A percentile compares a stretch with the other conserved stretches of the same genome.
Evolutionary conservation across 2,888 invertebrate genomes (phyloP).

Genomic region (Dastarcus helophoroides): DNA sequence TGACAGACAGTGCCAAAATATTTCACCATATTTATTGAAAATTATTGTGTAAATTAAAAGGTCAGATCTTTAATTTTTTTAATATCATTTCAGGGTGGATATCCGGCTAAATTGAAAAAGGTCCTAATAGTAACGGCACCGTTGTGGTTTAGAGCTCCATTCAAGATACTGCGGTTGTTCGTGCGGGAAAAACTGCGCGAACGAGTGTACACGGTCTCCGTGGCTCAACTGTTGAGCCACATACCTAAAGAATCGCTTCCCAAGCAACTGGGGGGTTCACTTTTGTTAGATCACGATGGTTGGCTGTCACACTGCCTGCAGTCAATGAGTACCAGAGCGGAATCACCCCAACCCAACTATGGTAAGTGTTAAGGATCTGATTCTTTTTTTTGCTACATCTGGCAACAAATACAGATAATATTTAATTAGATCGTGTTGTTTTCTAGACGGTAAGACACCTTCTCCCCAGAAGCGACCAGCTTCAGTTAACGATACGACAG

Average conservation of each 20-base stretch:
- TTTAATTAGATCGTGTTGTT: background rate
- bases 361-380: slow-evolving; percentile 18
- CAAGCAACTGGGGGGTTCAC: slow-evolving; percentile 75
- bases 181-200: slow-evolving; percentile 92
- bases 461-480: slow-evolving; percentile 32
- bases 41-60: no score
- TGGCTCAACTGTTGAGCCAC: slow-evolving; percentile 80
- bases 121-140: slow-evolving; percentile 96
- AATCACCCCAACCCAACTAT: slow-evolving; percentile 31
- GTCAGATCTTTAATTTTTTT: no score
- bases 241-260: slow-evolving; percentile 85
- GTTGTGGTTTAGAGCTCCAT: slow-evolving; percentile 96
- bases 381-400: no score
- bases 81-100: slow-evolving; percentile 66
- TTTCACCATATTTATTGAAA: no score
- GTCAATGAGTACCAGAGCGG: slow-evolving; percentile 65
- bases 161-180: slow-evolving; percentile 87
- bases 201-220: slow-evolving; percentile 88
- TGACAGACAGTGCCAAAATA: no score
- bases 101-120: slow-evolving; percentile 94
- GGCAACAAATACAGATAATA: background rate
- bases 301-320: slow-evolving; percentile 57
- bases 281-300: slow-evolving; percentile 78
- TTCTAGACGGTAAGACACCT: slow-evolving; percentile 33
- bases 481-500: slow-evolving; percentile 36